phyloP scores from a whole-genome alignment of 2,113 vertebrate species.

The Trogon melanurus region DNA sequence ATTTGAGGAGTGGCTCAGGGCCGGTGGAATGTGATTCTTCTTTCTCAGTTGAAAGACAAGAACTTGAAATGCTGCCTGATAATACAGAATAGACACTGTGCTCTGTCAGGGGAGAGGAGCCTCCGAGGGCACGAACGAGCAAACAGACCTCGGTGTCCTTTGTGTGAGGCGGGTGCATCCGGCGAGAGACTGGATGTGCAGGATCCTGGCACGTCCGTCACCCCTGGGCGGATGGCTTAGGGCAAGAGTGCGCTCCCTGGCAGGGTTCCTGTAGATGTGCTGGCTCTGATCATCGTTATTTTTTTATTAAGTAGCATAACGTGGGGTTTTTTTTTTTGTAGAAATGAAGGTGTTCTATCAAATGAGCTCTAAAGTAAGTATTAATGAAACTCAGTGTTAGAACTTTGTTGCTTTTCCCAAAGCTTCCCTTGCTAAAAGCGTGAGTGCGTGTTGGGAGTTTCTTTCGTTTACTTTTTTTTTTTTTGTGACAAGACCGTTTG shows the following conservation, averaged over 20 bases:
- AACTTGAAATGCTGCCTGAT: background rate
- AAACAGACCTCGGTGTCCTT: background rate
- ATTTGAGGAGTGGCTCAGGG: background rate
- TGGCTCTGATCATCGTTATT: background rate
- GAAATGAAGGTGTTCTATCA: background rate
- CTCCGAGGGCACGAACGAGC: background rate
- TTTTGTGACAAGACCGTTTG: background rate
- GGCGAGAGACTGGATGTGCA: background rate
- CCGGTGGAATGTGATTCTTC: background rate
- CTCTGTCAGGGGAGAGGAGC: background rate
- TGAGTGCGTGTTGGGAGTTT: background rate
- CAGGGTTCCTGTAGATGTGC: background rate
- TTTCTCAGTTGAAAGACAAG: background rate
- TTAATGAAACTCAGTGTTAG: background rate
- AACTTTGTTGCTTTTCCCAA: background rate
- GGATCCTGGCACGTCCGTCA: background rate
- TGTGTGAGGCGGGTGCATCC: background rate
- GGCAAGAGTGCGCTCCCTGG: background rate
- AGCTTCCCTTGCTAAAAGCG: background rate
- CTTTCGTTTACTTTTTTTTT: no score
- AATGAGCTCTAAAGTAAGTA: background rate
- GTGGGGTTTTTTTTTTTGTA: background rate
- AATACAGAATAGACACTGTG: background rate
- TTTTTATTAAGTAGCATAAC: background rate
- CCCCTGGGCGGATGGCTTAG: accelerated